Evolutionary conservation across 1,140 invertebrate genomes (phyloP), one percentile per base, ranked within the genome.

Genomic region (Orius insidiosus): DNA sequence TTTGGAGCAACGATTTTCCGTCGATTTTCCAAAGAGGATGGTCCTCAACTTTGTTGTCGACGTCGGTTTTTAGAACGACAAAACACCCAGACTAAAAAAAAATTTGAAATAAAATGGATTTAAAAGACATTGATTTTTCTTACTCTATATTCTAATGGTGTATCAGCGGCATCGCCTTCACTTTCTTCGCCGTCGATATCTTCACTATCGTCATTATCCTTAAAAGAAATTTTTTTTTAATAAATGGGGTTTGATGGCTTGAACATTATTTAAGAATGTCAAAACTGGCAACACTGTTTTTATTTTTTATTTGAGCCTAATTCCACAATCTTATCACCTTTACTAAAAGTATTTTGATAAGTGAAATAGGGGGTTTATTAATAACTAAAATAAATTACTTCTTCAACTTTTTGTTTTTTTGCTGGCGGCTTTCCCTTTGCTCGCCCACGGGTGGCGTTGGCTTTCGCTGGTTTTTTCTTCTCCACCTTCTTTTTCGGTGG

Each of bases 21-120:
- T 82, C 78, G 65, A 82, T 80, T 68, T 78, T 78, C 79, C 79
- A 82, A 49, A 82, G 66, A 52, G 72, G 74, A 45, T 75, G 65
- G 59, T 76, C 71, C 43, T 61, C 68, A 32, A 67, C 66, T 46
- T 66, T 66, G 51, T 67, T 66, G 36, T 54, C 43, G 13, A 76
- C 65, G 58, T 78, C 75, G 49, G 68, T 66, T 66, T 77, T 78
- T 53, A 75, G 60, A 48, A 78, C 65, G 14, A 78, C 74, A 61
- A 76, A 78, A 57, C 74, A 73, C 46, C 75, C 75, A 57, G 74
- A 75, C 74, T 77, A 54, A 36, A 69, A 70, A 14, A 33, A 1
- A 38, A 50, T n/a, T n/a, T n/a, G n/a, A n/a, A n/a, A n/a, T n/a
- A n/a, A n/a, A n/a, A n/a, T n/a, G n/a, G n/a, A n/a, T 15, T 36